Evolutionary conservation across 1,140 invertebrate species (phyloP).

Genomic region (Apis florea): DNA sequence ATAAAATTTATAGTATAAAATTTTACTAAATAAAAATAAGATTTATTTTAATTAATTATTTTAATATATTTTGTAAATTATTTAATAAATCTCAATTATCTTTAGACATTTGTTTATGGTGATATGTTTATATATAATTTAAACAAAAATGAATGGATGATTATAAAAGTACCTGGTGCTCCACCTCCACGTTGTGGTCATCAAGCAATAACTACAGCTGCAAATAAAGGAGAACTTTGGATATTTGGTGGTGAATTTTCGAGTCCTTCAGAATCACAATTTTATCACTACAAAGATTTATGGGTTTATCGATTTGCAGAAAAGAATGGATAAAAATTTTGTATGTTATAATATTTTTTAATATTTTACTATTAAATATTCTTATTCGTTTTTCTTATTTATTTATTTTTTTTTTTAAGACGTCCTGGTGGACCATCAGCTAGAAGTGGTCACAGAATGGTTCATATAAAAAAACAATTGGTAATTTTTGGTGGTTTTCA

Average conservation of each 20-base stretch:
- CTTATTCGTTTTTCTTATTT: slow-evolving; percentile 25
- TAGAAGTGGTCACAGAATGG: slow-evolving; percentile 95
- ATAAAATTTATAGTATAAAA: no score
- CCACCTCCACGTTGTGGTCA: slow-evolving; percentile 94
- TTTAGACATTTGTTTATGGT: slow-evolving; percentile 90
- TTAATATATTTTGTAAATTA: neutral
- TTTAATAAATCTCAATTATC: slow-evolving; percentile 48
- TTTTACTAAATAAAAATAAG: neutral
- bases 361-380: neutral
- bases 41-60: neutral
- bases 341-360: slow-evolving; percentile 69
- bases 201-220: slow-evolving; percentile 88
- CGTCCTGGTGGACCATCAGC: slow-evolving; percentile 89
- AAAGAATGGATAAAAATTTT: slow-evolving; percentile 94
- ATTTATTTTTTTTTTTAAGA: slow-evolving; percentile 76
- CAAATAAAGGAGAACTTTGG: slow-evolving; percentile 89
- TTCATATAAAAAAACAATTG: slow-evolving; percentile 86
- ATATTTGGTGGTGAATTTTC: slow-evolving; percentile 92
- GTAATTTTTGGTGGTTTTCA: slow-evolving; percentile 95
- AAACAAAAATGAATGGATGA: slow-evolving; percentile 88
- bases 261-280: slow-evolving; percentile 93
- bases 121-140: slow-evolving; percentile 89
- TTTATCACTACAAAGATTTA: slow-evolving; percentile 96
- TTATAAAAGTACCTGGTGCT: slow-evolving; percentile 86
- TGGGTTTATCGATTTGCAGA: slow-evolving; percentile 91